Evolutionary conservation across 1,140 invertebrate species (phyloP), one percentile per base, ranked within the genome.

Genomic region (Zeugodacus cucurbitae): DNA sequence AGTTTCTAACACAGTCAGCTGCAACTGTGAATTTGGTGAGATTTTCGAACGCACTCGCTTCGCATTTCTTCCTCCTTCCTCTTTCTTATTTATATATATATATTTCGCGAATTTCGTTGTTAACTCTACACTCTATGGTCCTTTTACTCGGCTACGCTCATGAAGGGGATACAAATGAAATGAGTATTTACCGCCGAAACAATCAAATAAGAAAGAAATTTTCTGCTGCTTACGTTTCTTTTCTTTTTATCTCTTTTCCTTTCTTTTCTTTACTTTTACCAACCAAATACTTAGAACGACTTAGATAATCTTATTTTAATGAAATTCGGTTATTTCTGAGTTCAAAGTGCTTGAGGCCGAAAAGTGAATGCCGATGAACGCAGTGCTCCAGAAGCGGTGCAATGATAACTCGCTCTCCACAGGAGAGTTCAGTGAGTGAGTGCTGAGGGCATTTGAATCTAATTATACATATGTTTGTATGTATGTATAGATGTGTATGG

Each of bases 151-250:
- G 32, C 48, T 26, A 32, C 20, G 44, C 57, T 59, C 78, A 85
- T 90, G 90, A 91, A 89, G 90, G 90, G 91, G 89, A 91, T 91
- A 92, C 89, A 91, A 92, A 92, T 91, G 90, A 90, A 82, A 92
- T 91, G 41, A 91, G 91, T 90, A 92, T 91, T 92, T 91, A 92
- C 90, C 91, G 91, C 91, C 90, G 89, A 92, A 92, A 92, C 91
- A 92, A 92, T 92, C 91, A 92, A 92, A 92, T 90, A 92, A 92
- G 91, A 92, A 92, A 92, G 89, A 91, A 92, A 92, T 92, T 92
- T 92, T 48, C 41, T 82, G 6, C 41, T 48, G 74, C n/a, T 82
- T 82, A 82, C 41, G 44, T 82, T 41, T n/a, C 58, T 62, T 3
- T 26, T n/a, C n/a, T n/a, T n/a, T n/a, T n/a, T n/a, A n/a, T n/a